Conservation (phyloP, 2,113 vertebrate genomes). For the Myanophis thanlyinensis region DNA sequence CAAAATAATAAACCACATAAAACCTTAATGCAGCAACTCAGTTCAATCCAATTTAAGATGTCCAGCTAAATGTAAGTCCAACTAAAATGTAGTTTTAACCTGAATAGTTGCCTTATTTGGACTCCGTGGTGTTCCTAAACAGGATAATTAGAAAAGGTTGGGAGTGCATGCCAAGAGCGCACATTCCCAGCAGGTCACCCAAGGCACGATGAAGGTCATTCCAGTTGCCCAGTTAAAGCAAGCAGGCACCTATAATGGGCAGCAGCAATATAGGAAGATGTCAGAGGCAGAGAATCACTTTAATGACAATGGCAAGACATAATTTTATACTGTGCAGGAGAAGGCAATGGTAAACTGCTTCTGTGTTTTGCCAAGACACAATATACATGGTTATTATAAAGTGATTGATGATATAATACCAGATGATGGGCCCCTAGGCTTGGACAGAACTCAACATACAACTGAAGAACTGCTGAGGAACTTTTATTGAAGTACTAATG, state of each 20-base stretch:
- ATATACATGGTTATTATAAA: neutral
- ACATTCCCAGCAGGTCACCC: neutral
- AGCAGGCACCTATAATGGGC: neutral
- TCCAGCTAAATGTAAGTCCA: neutral
- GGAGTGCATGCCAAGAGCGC: neutral
- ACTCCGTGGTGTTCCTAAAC: neutral
- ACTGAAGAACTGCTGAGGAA: neutral
- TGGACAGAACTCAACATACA: neutral
- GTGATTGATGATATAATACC: neutral
- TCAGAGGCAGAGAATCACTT: neutral
- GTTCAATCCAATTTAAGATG: neutral
- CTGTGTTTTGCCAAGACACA: neutral
- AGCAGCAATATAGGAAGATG: neutral
- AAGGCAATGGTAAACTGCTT: neutral
- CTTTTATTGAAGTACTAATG: neutral
- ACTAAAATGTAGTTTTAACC: neutral
- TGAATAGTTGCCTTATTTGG: neutral
- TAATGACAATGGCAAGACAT: neutral
- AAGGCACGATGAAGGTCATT: neutral
- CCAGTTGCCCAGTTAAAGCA: neutral
- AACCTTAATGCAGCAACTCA: neutral
- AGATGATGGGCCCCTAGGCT: neutral
- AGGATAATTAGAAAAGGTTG: neutral
- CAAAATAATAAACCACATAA: neutral
- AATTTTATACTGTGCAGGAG: neutral